These are phyloP conservation scores for Actinia tenebrosa DNA, from an alignment of 64 coral and sea anemone genomes.

Conservation along the genomic window DNA sequence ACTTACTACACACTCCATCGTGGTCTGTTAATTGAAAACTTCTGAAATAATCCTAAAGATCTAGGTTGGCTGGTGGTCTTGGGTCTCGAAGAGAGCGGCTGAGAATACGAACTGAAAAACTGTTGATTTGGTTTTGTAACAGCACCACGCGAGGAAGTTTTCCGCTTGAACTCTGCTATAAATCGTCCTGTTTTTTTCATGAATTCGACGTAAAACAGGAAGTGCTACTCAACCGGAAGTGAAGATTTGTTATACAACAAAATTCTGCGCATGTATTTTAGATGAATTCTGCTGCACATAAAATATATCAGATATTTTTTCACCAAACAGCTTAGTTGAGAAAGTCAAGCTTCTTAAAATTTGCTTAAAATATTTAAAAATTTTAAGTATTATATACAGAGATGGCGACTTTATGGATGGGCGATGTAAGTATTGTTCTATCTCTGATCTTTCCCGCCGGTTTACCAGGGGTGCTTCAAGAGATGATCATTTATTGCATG, in stretches of 20 bases:
- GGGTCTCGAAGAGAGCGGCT: too few relatives aligned
- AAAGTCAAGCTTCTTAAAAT: background rate
- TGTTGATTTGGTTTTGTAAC: too few relatives aligned
- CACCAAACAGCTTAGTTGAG: too few relatives aligned
- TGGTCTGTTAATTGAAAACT: too few relatives aligned
- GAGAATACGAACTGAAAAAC: too few relatives aligned
- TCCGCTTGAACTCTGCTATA: too few relatives aligned
- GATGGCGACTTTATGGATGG: slow-evolving; percentile 97
- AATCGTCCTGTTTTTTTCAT: too few relatives aligned
- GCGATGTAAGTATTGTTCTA: slow-evolving; percentile 74
- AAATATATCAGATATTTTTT: background rate
- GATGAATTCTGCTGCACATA: background rate
- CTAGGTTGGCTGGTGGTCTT: too few relatives aligned
- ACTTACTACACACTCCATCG: too few relatives aligned
- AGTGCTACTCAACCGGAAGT: background rate
- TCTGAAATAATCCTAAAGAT: too few relatives aligned
- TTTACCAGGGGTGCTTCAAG: background rate
- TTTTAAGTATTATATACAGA: background rate
- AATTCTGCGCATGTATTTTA: background rate
- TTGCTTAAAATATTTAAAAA: background rate
- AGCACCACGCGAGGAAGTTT: background rate
- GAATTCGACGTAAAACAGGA: background rate
- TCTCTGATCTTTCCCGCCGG: background rate
- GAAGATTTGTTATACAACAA: background rate
- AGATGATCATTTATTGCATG: background rate